Evolutionary conservation across 2,113 vertebrate species (phyloP).

Genomic region (Sakesphorus luctuosus): DNA sequence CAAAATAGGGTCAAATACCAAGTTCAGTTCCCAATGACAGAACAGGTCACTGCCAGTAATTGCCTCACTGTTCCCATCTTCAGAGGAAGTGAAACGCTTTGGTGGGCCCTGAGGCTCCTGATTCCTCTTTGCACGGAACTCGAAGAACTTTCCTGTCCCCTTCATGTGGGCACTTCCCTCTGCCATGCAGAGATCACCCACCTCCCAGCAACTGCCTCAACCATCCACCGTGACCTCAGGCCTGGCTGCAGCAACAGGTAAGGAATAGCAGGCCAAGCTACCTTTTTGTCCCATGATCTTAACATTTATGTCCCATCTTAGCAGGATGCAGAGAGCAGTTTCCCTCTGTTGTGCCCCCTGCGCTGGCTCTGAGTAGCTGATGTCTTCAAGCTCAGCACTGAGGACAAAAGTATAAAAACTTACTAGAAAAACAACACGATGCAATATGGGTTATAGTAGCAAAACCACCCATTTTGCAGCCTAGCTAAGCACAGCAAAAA

Average conservation of each 20-base stretch:
- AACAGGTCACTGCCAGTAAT: background rate
- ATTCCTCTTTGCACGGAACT: slow-evolving; percentile 13
- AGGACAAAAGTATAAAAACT: background rate
- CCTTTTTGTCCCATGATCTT: background rate
- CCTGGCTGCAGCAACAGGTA: background rate
- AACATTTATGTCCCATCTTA: background rate
- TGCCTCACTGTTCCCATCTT: background rate
- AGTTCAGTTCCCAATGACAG: background rate
- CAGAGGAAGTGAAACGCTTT: slow-evolving; percentile 20
- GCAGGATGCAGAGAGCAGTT: background rate
- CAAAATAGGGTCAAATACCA: background rate
- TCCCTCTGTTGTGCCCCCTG: background rate
- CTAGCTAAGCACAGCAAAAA: background rate
- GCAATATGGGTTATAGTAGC: background rate
- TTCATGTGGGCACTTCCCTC: background rate
- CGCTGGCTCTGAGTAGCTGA: background rate
- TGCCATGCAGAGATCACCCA: background rate
- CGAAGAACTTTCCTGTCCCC: slow-evolving; percentile 9
- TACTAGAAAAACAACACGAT: background rate
- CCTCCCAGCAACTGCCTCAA: background rate
- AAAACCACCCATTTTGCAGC: background rate
- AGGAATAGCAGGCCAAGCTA: fast-evolving
- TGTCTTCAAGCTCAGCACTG: background rate
- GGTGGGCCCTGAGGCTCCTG: background rate
- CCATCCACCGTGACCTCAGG: fast-evolving